Conservation (phyloP, 2,113 vertebrate genomes). For the Gymnobelideus leadbeateri region DNA sequence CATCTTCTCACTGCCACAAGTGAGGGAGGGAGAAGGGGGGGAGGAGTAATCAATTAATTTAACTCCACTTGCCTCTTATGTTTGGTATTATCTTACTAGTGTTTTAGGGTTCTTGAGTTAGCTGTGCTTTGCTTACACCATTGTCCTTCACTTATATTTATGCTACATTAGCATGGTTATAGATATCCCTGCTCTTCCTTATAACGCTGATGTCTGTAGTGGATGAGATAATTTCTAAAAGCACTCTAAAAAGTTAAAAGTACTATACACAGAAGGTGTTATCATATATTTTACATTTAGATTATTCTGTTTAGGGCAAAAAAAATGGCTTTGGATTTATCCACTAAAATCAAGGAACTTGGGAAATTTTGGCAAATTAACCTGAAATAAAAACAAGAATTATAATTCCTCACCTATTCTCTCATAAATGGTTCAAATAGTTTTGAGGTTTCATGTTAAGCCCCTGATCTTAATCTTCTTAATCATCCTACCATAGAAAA, state of each 20-base stretch:
- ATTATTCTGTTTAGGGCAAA: not conserved
- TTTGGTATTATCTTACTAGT: not conserved
- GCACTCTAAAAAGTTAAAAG: not conserved
- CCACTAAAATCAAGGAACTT: not conserved
- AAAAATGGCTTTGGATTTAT: not conserved
- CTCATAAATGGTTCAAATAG: conserved; percentile 33
- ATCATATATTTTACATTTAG: not conserved
- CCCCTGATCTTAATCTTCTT: not conserved
- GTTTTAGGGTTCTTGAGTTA: not conserved
- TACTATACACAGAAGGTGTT: not conserved
- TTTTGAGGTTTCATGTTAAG: conserved; percentile 27
- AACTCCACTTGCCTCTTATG: not conserved
- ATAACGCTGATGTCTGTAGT: not conserved
- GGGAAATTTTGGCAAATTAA: not conserved
- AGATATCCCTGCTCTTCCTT: not conserved
- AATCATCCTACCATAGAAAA: not conserved
- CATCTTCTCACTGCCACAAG: not conserved
- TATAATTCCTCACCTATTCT: conserved; percentile 2
- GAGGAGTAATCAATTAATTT: not conserved
- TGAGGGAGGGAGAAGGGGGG: no score
- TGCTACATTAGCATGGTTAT: not conserved
- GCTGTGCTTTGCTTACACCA: not conserved
- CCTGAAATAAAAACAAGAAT: conserved; percentile 2
- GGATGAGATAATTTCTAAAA: not conserved
- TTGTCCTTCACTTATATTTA: not conserved